Conservation (phyloP, 2,113 vertebrate species). For the Gymnocephalus cernua region DNA sequence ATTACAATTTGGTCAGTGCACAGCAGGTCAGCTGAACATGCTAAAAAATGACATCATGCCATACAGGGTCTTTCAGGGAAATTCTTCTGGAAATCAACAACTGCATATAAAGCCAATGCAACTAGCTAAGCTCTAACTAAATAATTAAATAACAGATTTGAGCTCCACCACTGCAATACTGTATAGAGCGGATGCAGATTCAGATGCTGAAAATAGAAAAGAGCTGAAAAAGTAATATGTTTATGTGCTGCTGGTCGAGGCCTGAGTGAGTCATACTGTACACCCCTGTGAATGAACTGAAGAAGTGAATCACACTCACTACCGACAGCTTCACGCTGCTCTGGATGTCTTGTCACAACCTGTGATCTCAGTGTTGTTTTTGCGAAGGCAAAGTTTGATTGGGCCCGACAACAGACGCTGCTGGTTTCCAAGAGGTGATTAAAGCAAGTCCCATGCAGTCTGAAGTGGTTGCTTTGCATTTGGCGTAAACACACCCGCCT, state of each 20-base stretch:
- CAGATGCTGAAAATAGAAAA: constrained; percentile 47
- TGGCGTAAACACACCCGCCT: constrained; percentile 39
- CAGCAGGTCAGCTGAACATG: neutral
- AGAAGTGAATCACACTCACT: constrained; percentile 41
- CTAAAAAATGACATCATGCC: neutral
- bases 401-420: constrained; percentile 14
- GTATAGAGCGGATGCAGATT: neutral
- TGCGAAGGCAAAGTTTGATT: constrained; percentile 42
- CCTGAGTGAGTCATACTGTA: constrained; percentile 45
- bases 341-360: constrained; percentile 40
- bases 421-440: constrained; percentile 62
- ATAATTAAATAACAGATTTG: neutral
- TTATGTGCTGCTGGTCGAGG: constrained; percentile 3
- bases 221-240: constrained; percentile 22
- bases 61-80: neutral
- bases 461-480: constrained; percentile 53
- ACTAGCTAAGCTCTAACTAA: neutral
- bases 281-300: constrained; percentile 54
- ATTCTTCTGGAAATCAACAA: neutral
- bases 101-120: neutral
- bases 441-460: constrained; percentile 37
- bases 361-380: constrained; percentile 28
- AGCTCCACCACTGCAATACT: neutral
- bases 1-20: neutral
- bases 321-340: constrained; percentile 18